Evolutionary conservation across 2,113 vertebrate genomes (phyloP).

Genomic region (Symphodus melops): DNA sequence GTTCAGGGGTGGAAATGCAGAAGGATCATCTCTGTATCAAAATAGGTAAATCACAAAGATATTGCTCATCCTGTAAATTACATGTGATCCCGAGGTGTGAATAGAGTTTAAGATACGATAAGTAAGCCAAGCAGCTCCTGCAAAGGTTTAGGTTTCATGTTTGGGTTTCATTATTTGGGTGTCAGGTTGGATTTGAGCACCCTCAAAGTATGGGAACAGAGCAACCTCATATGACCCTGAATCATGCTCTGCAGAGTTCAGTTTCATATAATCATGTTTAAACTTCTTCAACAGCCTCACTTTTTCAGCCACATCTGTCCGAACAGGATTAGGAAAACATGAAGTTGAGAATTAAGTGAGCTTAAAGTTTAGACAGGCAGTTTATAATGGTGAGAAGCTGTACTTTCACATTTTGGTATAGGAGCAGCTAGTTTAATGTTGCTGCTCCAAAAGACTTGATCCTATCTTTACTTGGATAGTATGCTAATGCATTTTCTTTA

Average conservation of each 20-base stretch:
- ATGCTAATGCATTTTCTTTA: too few species aligned
- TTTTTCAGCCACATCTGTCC: background rate
- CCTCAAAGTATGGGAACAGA: background rate
- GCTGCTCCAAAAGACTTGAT: too few species aligned
- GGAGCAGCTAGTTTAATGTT: too few species aligned
- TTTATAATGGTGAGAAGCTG: background rate
- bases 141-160: background rate
- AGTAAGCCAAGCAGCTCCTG: background rate
- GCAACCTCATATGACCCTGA: background rate
- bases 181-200: conserved; percentile 13
- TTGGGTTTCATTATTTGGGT: conserved; percentile 11
- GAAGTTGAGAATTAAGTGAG: background rate
- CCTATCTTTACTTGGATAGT: too few species aligned
- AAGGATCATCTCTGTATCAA: background rate
- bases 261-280: background rate
- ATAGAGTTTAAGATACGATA: too few species aligned
- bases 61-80: background rate
- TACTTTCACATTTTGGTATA: too few species aligned
- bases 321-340: background rate
- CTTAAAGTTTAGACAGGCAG: background rate
- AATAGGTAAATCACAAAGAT: background rate
- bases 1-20: background rate
- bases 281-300: background rate
- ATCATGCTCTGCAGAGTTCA: background rate
- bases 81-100: background rate